Evolutionary conservation across 2,113 vertebrate genomes (phyloP).

Genomic region (Siniperca chuatsi): DNA sequence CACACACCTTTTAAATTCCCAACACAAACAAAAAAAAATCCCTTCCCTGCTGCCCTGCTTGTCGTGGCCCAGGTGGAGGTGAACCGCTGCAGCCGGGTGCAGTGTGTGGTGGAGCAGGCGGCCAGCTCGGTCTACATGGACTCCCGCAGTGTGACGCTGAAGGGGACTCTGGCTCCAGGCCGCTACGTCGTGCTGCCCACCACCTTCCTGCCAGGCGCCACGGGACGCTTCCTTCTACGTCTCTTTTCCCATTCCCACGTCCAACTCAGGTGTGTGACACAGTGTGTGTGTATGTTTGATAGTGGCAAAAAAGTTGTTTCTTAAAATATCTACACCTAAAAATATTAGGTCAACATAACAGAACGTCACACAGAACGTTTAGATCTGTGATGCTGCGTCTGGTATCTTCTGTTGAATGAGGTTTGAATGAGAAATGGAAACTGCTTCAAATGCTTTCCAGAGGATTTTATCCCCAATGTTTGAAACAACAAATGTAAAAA

Average conservation of each 20-base stretch:
- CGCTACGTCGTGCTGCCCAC: conserved; percentile 85
- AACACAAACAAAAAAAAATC: not conserved
- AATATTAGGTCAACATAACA: no score
- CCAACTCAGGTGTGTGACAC: conserved; percentile 75
- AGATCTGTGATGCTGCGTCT: no score
- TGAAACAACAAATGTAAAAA: not conserved
- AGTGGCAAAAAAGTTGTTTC: not conserved
- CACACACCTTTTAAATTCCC: accelerated
- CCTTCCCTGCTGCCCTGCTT: no score
- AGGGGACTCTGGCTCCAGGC: conserved; percentile 74
- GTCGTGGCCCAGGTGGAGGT: conserved; percentile 81
- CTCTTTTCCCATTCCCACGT: conserved; percentile 82
- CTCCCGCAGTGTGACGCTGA: conserved; percentile 85
- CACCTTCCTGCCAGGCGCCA: conserved; percentile 84
- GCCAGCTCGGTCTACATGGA: conserved; percentile 88
- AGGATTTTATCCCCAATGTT: not conserved
- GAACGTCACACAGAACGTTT: no score
- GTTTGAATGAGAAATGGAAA: not conserved
- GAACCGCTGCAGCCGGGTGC: conserved; percentile 85
- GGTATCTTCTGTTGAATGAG: no score
- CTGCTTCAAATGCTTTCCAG: not conserved
- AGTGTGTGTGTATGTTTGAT: not conserved
- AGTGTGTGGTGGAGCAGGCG: conserved; percentile 80
- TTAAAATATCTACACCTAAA: no score
- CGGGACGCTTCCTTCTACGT: conserved; percentile 83